phyloP scores from a whole-genome alignment of 2,113 vertebrate genomes.

The Centropristis striata region DNA sequence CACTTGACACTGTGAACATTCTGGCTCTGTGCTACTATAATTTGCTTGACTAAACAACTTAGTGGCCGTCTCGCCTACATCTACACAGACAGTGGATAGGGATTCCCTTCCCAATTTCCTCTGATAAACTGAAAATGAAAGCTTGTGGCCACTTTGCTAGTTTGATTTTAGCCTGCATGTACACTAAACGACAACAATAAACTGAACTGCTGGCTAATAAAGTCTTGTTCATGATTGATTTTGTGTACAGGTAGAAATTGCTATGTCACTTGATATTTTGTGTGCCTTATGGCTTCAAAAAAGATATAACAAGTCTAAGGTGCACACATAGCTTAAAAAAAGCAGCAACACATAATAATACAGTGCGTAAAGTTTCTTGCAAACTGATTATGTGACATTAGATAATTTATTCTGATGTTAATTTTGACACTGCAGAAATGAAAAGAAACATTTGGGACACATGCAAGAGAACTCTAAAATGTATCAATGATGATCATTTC shows the following conservation, averaged over 20 bases:
- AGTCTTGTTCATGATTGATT: not conserved
- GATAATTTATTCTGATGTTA: not conserved
- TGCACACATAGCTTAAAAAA: no score
- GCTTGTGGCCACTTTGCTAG: not conserved
- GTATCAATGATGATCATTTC: not conserved
- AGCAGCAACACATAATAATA: not conserved
- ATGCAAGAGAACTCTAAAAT: not conserved
- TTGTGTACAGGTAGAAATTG: not conserved
- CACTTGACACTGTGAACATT: not conserved
- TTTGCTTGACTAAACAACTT: slow-evolving; percentile 10
- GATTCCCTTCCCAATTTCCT: not conserved
- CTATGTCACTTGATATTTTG: not conserved
- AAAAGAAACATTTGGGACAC: not conserved
- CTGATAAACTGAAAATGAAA: not conserved
- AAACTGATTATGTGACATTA: not conserved
- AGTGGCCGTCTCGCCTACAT: not conserved
- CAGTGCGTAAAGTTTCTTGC: not conserved
- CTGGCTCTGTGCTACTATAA: not conserved
- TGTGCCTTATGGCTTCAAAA: not conserved
- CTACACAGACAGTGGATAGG: not conserved
- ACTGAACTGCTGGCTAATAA: not conserved
- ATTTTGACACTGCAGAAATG: not conserved
- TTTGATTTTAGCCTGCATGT: not conserved
- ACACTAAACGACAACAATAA: not conserved
- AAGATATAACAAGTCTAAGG: not conserved